Base-by-base conservation (phyloP, 2,113 vertebrate species). In the Bubo scandiacus region DNA sequence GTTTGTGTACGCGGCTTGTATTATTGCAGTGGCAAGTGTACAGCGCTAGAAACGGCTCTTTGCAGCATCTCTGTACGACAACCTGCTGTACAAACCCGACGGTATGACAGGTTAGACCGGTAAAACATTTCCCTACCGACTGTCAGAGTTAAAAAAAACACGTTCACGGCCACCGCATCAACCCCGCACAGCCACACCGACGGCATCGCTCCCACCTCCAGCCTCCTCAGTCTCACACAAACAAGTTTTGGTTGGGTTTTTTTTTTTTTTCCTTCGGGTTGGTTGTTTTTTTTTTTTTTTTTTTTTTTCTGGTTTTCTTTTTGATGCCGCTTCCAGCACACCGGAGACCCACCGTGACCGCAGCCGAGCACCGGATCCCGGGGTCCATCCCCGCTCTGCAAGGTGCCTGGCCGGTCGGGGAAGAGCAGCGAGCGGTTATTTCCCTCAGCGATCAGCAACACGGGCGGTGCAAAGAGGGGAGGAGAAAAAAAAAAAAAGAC, bases 301-400 rank as follows among this genome's bases (percentile, higher is more conserved):
- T 27, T 32, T 49, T 45, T 45, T 22, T 25, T 9, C 19, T 47
- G 45, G 12, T 21, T 45, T 38, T 55, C 18, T 15, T 47, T 61
- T 22, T 58, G 4, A 22, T 88, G 86, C 91, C 86, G 86, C 79
- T 97, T 77, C 96, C 88, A 97, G 91, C 96, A 95, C 96, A 95
- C 86, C 66, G 92, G 88, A 96, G 86, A 91, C 95, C 96, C 86
- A 65, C 94, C 88, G 94, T 55, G 95, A 90, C 88, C 84, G 91
- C 93, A 86, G 86, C 68, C 54, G 89, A 55, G n/a, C 49, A 45
- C 13, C 23, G 15, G 15, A 29, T 62, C 54, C 38, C 58, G 47
- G 61, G 30, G 7, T 86, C 62, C 75, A 7, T 82, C 55, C 80
- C 59, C n/a, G 29, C 73, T 54, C 23, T 15, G 17, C 23, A n/a